Percentiles rank a stretch among this genome's conserved stretches.
These are phyloP conservation scores for Zygaena filipendulae DNA, from an alignment of 2,888 invertebrate species.

Conservation along the genomic window DNA sequence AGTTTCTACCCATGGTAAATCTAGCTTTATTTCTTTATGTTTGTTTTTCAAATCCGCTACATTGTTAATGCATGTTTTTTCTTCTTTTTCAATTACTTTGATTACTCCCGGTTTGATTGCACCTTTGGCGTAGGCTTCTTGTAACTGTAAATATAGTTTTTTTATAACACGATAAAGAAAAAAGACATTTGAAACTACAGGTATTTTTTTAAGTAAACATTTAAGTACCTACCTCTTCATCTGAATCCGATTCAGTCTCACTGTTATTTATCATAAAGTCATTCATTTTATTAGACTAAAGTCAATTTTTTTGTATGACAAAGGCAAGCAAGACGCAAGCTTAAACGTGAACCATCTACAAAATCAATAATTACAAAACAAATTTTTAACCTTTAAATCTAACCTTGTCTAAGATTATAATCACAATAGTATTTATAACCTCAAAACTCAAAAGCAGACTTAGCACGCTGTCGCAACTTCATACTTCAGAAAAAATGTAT, in stretches of 20 bases:
- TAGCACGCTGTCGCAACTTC: too few relatives aligned
- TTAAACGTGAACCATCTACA: too few relatives aligned
- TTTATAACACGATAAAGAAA: too few relatives aligned
- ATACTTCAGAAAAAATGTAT: too few relatives aligned
- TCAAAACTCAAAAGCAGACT: too few relatives aligned
- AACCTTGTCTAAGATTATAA: too few relatives aligned
- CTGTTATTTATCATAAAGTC: conserved; percentile 56
- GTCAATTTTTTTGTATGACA: conserved; percentile 3
- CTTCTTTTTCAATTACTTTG: conserved; percentile 68
- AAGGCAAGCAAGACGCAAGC: too few relatives aligned
- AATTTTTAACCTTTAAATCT: too few relatives aligned
- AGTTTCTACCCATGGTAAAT: conserved; percentile 87
- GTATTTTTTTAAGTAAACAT: neutral
- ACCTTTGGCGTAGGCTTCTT: conserved; percentile 89
- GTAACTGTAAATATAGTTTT: conserved; percentile 77
- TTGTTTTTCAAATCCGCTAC: conserved; percentile 77
- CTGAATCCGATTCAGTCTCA: conserved; percentile 66
- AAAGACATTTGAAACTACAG: too few relatives aligned
- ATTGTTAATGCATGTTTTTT: conserved; percentile 75
- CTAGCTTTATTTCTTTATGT: conserved; percentile 74
- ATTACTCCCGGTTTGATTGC: conserved; percentile 89
- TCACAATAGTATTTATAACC: too few relatives aligned
- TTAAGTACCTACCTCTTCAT: conserved; percentile 64
- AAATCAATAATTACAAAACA: too few relatives aligned
- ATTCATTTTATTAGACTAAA: conserved; percentile 27